phyloP scores from a whole-genome alignment of 1,140 invertebrate species.

The Thereuonema tuberculata region DNA sequence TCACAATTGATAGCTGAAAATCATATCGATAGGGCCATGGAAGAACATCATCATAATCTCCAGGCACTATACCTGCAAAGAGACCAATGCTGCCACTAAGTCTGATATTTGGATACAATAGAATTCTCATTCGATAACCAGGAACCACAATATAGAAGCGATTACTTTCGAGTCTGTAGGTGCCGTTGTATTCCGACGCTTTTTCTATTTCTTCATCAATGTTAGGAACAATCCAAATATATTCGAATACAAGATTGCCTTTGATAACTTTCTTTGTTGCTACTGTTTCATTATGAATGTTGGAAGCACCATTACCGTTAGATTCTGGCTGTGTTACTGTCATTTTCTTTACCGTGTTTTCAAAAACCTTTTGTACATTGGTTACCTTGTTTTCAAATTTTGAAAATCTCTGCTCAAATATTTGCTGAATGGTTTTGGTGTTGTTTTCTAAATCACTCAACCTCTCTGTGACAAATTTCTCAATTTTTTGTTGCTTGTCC shows the following conservation, averaged over 20 bases:
- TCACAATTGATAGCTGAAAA: not conserved
- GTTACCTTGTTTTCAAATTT: too few species aligned
- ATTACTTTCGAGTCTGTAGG: not conserved
- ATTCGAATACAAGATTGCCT: not conserved
- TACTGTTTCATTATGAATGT: not conserved
- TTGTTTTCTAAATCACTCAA: too few species aligned
- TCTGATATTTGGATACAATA: conserved; percentile 1
- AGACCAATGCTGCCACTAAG: not conserved
- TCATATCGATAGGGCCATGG: conserved; percentile 2
- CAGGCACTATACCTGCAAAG: not conserved
- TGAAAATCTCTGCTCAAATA: too few species aligned
- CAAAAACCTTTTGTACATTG: too few species aligned
- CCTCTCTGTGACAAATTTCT: too few species aligned
- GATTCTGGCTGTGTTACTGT: too few species aligned
- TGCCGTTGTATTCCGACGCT: not conserved
- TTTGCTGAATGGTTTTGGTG: too few species aligned
- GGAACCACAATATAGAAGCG: not conserved
- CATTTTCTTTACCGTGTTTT: too few species aligned
- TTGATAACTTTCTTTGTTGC: not conserved
- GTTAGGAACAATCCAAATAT: conserved; percentile 8
- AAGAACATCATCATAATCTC: conserved; percentile 2
- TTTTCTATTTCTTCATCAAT: not conserved
- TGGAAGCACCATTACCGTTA: too few species aligned
- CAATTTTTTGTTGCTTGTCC: too few species aligned
- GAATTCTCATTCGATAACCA: not conserved